Conservation (phyloP, 2,888 invertebrate genomes). For the Hesperia comma region DNA sequence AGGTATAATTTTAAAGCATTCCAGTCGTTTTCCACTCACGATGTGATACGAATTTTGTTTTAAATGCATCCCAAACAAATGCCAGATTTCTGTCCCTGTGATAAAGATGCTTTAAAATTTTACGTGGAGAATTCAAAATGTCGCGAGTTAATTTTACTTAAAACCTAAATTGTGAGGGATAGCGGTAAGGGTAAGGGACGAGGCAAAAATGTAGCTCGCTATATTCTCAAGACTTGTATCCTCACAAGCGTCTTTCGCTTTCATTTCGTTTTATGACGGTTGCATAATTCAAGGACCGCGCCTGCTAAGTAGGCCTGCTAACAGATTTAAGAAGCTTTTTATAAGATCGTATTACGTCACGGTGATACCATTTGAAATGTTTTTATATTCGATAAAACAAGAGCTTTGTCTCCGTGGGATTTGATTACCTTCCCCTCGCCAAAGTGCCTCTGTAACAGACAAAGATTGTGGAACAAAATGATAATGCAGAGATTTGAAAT, state of each 20-base stretch:
- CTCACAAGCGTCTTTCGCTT: constrained; percentile 6
- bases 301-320: constrained; percentile 24
- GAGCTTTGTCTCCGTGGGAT: neutral
- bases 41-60: too few species aligned
- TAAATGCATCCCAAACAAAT: too few species aligned
- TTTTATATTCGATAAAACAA: constrained; percentile 10
- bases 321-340: constrained; percentile 34
- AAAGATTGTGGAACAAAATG: neutral
- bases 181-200: too few species aligned
- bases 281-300: constrained; percentile 27
- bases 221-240: neutral
- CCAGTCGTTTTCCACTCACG: too few species aligned
- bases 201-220: constrained; percentile 5
- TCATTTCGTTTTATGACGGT: constrained; percentile 34
- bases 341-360: constrained; percentile 25
- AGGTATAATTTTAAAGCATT: too few species aligned
- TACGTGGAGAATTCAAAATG: too few species aligned
- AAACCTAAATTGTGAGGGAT: too few species aligned
- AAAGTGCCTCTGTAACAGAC: neutral
- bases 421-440: neutral
- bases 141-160: too few species aligned
- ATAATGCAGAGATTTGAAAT: neutral
- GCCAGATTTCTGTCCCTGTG: too few species aligned
- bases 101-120: too few species aligned
- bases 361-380: constrained; percentile 12